Conservation (phyloP, 2,797 vertebrate species). For the Apogon hyalosoma region DNA sequence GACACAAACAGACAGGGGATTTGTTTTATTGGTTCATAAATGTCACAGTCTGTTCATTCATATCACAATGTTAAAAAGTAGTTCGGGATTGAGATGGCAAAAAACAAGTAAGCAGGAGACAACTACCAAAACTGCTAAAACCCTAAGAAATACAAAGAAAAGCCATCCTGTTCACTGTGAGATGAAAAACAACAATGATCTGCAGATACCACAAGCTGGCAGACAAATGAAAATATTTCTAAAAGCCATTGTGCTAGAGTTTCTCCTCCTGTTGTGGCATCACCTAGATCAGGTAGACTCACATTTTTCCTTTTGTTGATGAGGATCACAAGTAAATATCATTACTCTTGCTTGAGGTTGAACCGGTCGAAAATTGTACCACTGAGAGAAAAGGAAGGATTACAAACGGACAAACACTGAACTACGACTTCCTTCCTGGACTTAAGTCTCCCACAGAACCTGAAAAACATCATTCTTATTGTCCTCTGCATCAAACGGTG, state of each 20-base stretch:
- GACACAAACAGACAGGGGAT: too few relatives aligned
- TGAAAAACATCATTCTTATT: conserved; percentile 59
- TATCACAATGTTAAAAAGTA: too few relatives aligned
- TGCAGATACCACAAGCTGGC: too few relatives aligned
- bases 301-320: conserved; percentile 11
- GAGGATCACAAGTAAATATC: background rate
- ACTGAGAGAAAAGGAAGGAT: background rate
- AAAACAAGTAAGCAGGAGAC: too few relatives aligned
- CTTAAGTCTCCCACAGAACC: conserved; percentile 42
- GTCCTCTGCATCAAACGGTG: conserved; percentile 58
- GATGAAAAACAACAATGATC: too few relatives aligned
- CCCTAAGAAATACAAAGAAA: too few relatives aligned
- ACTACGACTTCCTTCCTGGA: conserved; percentile 38
- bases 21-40: too few relatives aligned
- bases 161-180: too few relatives aligned
- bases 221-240: background rate
- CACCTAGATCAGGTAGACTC: background rate
- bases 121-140: too few relatives aligned
- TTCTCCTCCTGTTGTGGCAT: too few relatives aligned
- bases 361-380: conserved; percentile 8
- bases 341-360: background rate
- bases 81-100: too few relatives aligned
- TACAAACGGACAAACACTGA: conserved; percentile 11
- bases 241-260: background rate
- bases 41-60: too few relatives aligned